phyloP scores from a whole-genome alignment of 1,140 invertebrate species.

The Drosophila eugracilis region DNA sequence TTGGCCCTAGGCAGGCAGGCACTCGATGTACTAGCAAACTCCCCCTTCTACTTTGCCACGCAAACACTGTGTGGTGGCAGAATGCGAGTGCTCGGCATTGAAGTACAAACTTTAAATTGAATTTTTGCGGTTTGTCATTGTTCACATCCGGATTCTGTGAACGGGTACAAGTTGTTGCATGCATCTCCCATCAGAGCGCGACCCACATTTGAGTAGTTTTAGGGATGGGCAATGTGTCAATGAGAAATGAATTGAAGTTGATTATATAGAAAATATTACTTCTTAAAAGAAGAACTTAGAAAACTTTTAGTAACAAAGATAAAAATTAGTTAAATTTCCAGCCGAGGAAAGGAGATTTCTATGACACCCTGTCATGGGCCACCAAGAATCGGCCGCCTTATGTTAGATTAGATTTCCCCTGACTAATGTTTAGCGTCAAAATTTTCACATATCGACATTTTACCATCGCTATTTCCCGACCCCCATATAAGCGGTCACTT shows the following conservation, averaged over 20 bases:
- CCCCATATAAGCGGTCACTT: conserved; percentile 41
- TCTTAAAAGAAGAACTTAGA: no score
- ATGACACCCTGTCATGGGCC: no score
- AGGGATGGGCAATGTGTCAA: conserved; percentile 3
- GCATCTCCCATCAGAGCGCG: conserved; percentile 8
- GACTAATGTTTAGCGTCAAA: background rate
- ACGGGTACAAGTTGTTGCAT: conserved; percentile 8
- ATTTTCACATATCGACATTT: conserved; percentile 1
- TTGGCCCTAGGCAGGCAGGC: conserved; percentile 41
- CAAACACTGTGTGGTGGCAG: conserved; percentile 7
- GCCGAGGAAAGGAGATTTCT: no score
- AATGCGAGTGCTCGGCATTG: conserved; percentile 51
- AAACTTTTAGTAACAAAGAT: no score
- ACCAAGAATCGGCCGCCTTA: no score
- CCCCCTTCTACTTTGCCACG: background rate
- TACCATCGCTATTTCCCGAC: conserved; percentile 30
- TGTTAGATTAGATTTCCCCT: no score
- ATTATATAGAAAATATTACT: background rate
- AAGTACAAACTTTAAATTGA: conserved; percentile 81
- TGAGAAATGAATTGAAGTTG: no score
- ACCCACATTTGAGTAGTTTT: conserved; percentile 4
- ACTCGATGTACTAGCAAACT: conserved; percentile 10
- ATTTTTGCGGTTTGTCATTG: conserved; percentile 82
- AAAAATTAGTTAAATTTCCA: no score
- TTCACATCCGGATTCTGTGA: conserved; percentile 57